phyloP scores from a whole-genome alignment of 2,113 vertebrate genomes.

The Gambusia holbrooki region DNA sequence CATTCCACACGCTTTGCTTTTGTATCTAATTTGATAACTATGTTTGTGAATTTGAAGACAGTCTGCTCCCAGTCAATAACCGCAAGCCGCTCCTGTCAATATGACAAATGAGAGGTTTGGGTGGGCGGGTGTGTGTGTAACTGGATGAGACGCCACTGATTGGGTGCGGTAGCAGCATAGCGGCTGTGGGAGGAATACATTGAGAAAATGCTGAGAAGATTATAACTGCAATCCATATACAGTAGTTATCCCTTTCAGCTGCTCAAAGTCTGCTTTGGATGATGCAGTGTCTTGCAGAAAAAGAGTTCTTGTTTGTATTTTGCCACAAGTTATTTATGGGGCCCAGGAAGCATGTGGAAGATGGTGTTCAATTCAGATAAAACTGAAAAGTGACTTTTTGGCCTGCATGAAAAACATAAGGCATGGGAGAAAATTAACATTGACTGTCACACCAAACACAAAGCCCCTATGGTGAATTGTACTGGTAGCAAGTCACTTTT shows the following conservation, averaged over 20 bases:
- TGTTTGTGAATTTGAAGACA: slow-evolving; percentile 44
- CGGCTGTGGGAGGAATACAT: slow-evolving; percentile 50
- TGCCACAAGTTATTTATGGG: no score
- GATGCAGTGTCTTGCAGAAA: background rate
- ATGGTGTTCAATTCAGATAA: no score
- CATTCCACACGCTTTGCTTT: slow-evolving; percentile 57
- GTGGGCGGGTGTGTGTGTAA: slow-evolving; percentile 47
- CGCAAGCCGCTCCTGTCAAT: slow-evolving; percentile 62
- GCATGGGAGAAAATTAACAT: background rate
- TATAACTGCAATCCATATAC: slow-evolving; percentile 5
- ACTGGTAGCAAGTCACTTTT: no score
- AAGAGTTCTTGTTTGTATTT: no score
- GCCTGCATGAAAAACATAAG: background rate
- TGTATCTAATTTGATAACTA: slow-evolving; percentile 59
- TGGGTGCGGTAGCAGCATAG: slow-evolving; percentile 53
- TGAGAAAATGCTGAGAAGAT: slow-evolving; percentile 46
- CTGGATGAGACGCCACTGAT: slow-evolving; percentile 52
- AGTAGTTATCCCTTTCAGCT: background rate
- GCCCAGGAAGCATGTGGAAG: no score
- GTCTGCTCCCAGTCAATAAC: slow-evolving; percentile 67
- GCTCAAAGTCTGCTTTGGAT: background rate
- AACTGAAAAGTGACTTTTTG: background rate
- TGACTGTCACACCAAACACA: background rate
- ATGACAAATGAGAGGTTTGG: slow-evolving; percentile 67
- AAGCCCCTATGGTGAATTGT: background rate